Evolutionary conservation across 1,140 invertebrate species (phyloP), one percentile per base, ranked within the genome.

Genomic region (Pseudomyrmex flavicornis): DNA sequence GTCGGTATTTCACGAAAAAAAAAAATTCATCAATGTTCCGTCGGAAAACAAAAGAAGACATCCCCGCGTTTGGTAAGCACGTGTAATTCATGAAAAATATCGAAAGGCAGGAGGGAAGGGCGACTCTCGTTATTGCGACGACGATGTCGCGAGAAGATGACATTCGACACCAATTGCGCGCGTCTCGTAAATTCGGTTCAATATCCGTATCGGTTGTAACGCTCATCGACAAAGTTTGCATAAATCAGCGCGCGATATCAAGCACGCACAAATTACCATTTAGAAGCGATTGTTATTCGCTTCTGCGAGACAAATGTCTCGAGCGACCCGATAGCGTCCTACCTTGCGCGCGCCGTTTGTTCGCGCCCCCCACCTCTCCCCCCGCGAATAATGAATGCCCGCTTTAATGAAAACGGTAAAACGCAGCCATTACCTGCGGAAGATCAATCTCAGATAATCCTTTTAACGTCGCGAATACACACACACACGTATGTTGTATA

Each of bases 171-270:
- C 52, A 26, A 58, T 54, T 66, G n/a, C 17, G 22, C 10, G 58
- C 65, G 65, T 79, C 20, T 79, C 65, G 52, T 70, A 79, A 79
- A 70, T 58, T 70, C 44, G 7, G 20, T 72, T 80, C 76, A 72
- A 80, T 80, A 80, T 72, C 76, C 76, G 54, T n/a, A 62, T n/a
- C 74, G 50, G 26, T 8, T 10, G 20, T 48, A 79, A 46, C 52
- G 52, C 75, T 54, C 65, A 56, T 70, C 65, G 65, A 50, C 46
- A 22, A 17, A 10, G 20, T 20, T 46, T 56, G 54, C 76, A 66
- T 80, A 80, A 80, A 80, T 80, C 76, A 80, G n/a, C 76, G n/a
- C 76, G 76, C 76, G 76, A 80, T 80, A 80, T 80, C 76, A 70
- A 54, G 56, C 66, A 35, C 17, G 54, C 76, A 72, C 76, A 66